These are phyloP conservation scores for Desmodus rotundus DNA, from an alignment of 2,113 vertebrate species.

Conservation along the genomic window DNA sequence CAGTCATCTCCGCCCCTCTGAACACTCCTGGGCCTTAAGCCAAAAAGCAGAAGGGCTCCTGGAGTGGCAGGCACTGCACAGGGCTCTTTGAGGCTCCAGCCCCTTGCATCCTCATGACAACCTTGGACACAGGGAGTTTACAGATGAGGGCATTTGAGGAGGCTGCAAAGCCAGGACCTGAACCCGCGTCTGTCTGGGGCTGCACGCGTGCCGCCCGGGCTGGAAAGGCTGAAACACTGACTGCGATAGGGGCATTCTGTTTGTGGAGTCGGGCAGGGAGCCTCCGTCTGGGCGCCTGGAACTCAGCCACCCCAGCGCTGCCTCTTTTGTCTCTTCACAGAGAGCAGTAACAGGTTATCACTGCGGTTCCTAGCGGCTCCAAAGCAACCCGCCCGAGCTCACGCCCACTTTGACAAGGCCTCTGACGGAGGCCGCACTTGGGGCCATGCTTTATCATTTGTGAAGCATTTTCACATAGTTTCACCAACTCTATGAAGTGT, in stretches of 20 bases:
- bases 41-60: neutral
- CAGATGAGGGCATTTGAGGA: neutral
- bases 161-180: neutral
- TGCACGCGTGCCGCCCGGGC: too few species aligned
- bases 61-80: neutral
- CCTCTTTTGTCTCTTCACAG: neutral
- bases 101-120: neutral
- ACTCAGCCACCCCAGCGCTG: neutral
- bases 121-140: neutral
- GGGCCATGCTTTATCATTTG: neutral
- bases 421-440: neutral
- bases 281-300: neutral
- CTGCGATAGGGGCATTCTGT: accelerated
- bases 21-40: neutral
- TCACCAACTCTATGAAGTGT: neutral
- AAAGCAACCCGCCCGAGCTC: neutral
- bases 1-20: neutral
- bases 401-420: neutral
- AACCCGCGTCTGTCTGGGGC: neutral
- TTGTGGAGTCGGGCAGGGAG: neutral
- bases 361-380: neutral
- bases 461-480: neutral
- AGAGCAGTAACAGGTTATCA: neutral
- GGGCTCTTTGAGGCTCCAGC: neutral
- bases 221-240: neutral